Evolutionary conservation across 2,888 invertebrate genomes (phyloP).

Genomic region (Abrostola tripartita): DNA sequence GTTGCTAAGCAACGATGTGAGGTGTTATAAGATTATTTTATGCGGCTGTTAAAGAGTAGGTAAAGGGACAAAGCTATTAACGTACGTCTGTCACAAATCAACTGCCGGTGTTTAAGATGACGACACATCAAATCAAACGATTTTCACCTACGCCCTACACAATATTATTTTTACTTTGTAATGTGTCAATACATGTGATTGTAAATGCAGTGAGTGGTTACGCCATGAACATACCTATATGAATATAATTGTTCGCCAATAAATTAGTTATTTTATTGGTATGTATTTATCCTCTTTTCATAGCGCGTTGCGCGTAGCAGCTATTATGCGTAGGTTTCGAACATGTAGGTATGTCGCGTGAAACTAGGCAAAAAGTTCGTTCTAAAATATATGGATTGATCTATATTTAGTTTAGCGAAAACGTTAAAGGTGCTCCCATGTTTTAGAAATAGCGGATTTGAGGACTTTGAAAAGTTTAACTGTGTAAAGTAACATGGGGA

Average conservation of each 20-base stretch:
- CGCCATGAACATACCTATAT: slow-evolving; percentile 21
- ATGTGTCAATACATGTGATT: slow-evolving; percentile 27
- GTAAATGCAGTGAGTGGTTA: slow-evolving; percentile 24
- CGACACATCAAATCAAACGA: slow-evolving; percentile 18
- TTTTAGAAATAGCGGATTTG: no score
- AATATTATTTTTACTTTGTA: slow-evolving; percentile 14
- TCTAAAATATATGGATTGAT: not conserved
- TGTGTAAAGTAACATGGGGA: no score
- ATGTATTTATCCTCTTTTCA: slow-evolving; percentile 6
- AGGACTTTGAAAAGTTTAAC: no score
- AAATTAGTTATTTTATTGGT: slow-evolving; percentile 13
- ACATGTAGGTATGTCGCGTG: not conserved
- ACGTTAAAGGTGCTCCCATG: no score
- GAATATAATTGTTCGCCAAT: slow-evolving; percentile 34
- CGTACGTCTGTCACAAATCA: slow-evolving; percentile 5
- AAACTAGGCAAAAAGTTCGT: not conserved
- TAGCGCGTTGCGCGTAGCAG: not conserved
- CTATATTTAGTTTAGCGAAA: no score
- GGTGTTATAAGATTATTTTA: slow-evolving; percentile 37
- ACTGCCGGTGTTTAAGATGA: not conserved
- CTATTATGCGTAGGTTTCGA: not conserved
- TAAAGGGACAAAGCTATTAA: slow-evolving; percentile 10
- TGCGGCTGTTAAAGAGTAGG: slow-evolving; percentile 29
- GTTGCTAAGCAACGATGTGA: slow-evolving; percentile 79
- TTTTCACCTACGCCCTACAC: slow-evolving; percentile 3